Base-by-base conservation (phyloP, 1,140 invertebrate genomes). In the Caenorhabditis tropicalis region DNA sequence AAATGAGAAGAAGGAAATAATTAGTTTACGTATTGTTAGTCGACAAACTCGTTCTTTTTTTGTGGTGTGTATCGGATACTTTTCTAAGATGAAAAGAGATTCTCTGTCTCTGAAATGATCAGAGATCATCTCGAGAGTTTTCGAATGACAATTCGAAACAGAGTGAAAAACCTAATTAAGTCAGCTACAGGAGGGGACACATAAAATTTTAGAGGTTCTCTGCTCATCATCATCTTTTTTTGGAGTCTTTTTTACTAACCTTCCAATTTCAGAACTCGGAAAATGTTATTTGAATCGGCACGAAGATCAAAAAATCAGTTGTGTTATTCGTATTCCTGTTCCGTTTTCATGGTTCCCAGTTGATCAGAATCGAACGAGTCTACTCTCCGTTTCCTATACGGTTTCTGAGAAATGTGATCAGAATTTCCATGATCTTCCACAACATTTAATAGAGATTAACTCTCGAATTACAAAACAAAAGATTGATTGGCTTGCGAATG, bases 341-440 rank as follows among this genome's bases (percentile, higher is more conserved):
- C 86, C 86, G 12, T 81, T 87, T 46, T 74, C 80, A 31, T 87
- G 86, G 86, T 87, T 87, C 19, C 36, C 84, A 27, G 33, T 86
- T 9, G 86, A 85, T 24, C 60, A 82, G 16, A 87, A 85, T 51
- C 29, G 49, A 43, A 56, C 86, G 70, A 60, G 83, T 82, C 27
- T 81, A 33, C 56, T 80, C 21, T 65, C 70, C 27, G 82, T 85
- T 7, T 85, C 83, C 2, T 79, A 85, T 56, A 85, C 84, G 3
- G 60, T 85, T 9, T 65, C 79, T 9, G 43, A 58, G 15, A 85
- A 58, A 27, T 85, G 84, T 51, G 56, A 81, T 39, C 53, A 65
- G 48, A 58, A 82, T 7, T 85, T 82, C 60, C 58, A 82, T 39
- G 84, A 85, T 80, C 79, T 82, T 16, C 84, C 84, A 15, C 86